A percentile compares a stretch with the other conserved stretches of the same genome.
Conservation (phyloP, 2,888 invertebrate species). For the Mesorhabditis sp. region DNA sequence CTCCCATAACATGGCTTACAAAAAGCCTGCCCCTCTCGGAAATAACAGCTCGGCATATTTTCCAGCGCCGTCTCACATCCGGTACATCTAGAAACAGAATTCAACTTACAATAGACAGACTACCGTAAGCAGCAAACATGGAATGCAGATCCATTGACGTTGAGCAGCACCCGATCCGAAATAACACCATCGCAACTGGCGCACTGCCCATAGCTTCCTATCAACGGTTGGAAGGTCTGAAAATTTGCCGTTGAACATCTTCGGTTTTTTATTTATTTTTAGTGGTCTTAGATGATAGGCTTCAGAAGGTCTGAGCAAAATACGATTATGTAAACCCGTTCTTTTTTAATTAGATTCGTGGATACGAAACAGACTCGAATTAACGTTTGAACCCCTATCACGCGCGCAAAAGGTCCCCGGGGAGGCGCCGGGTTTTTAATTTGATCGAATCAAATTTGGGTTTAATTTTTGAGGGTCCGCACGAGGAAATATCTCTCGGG, state of each 20-base stretch:
- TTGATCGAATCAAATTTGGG: too few relatives aligned
- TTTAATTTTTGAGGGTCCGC: too few relatives aligned
- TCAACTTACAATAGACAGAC: slow-evolving; percentile 8
- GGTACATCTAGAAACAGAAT: slow-evolving; percentile 22
- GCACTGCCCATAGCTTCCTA: neutral
- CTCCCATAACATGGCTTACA: slow-evolving; percentile 48
- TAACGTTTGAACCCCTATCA: too few relatives aligned
- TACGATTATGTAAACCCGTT: too few relatives aligned
- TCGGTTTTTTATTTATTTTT: too few relatives aligned
- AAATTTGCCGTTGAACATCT: neutral
- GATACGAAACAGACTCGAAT: too few relatives aligned
- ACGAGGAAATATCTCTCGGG: too few relatives aligned
- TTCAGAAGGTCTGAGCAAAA: too few relatives aligned
- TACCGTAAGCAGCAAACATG: slow-evolving; percentile 16
- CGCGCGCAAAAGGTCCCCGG: too few relatives aligned
- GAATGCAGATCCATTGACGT: slow-evolving; percentile 17
- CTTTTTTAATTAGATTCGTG: too few relatives aligned
- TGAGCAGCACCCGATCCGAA: slow-evolving; percentile 21
- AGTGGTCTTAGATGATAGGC: too few relatives aligned
- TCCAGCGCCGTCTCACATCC: slow-evolving; percentile 20
- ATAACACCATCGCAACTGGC: slow-evolving; percentile 23
- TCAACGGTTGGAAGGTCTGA: neutral
- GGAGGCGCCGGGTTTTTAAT: too few relatives aligned
- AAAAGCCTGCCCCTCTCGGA: slow-evolving; percentile 33
- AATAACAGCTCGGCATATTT: slow-evolving; percentile 30